Evolutionary conservation across 2,113 vertebrate species (phyloP), one percentile per base, ranked within the genome.

Genomic region (Burhinus bistriatus): DNA sequence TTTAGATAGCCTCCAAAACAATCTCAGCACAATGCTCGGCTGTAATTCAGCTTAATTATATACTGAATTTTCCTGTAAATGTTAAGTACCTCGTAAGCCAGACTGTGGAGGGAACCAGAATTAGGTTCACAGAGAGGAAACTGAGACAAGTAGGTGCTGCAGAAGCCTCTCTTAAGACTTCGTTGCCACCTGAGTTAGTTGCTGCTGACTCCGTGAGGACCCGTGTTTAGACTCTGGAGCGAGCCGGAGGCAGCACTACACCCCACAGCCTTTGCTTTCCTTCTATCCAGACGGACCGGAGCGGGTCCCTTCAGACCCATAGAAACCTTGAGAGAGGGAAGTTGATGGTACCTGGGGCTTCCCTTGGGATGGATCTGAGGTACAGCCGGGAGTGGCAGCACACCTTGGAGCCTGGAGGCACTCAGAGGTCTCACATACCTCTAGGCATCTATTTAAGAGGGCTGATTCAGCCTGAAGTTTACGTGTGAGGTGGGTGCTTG

Each of bases 41-140:
- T 77, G 47, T 88, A 90, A 83, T 65, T 95, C 78, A 93, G 54
- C 49, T 79, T 91, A 96, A 95, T 96, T 94, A 91, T 91, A 85
- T 80, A 52, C 64, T 57, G 54, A 49, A 4, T 93, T 95, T 96
- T 90, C 45, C 70, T 92, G 62, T 70, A 94, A 93, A 95, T 93
- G 75, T 91, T 94, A 91, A 44, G 27, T 85, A 62, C 71, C 45
- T 93, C 5, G 0, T 90, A 91, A 96, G 69, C 34, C 45, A 45
- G 15, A 44, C 78, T 58, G 21, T 61, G 30, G 54, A 88, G 90
- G 64, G 71, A 94, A 44, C n/a, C 18, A 72, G 40, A 84, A 75
- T 12, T 17, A 79, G 21, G 29, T 76, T 87, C 36, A 57, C 4
- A 7, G 65, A 55, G 44, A 59, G 36, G 73, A 85, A 93, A 55